Percentiles rank a stretch among this genome's conserved stretches.
These are phyloP conservation scores for Idris sp. DNA, from an alignment of 1,140 invertebrate species.

Conservation along the genomic window DNA sequence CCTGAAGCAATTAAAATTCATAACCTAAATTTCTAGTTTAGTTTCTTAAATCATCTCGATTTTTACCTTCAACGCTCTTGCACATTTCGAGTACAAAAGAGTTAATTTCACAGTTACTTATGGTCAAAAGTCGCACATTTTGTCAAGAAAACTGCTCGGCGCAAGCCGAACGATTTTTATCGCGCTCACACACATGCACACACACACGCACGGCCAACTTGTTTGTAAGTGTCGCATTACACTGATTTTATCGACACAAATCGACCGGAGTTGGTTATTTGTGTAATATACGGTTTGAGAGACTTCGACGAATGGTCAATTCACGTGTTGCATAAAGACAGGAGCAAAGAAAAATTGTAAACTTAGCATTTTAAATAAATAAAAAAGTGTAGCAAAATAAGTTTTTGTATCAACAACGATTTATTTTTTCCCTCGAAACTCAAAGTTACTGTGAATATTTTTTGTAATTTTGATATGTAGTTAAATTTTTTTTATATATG, in stretches of 20 bases:
- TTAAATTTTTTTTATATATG: too few species aligned
- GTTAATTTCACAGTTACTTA: constrained; percentile 22
- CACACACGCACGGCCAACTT: too few species aligned
- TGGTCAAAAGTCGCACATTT: constrained; percentile 21
- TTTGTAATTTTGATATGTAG: too few species aligned
- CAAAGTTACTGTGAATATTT: too few species aligned
- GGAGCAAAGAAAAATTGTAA: too few species aligned
- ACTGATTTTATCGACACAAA: constrained; percentile 26
- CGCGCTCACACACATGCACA: constrained; percentile 1
- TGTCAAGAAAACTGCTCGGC: neutral
- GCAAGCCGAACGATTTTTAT: constrained; percentile 4
- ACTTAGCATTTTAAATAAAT: too few species aligned
- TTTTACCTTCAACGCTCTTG: neutral
- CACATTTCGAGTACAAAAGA: constrained; percentile 14
- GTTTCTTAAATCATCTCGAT: constrained; percentile 5
- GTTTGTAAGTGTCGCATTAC: too few species aligned
- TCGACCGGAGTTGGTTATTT: constrained; percentile 26
- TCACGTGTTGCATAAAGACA: constrained; percentile 23
- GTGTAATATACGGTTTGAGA: constrained; percentile 25
- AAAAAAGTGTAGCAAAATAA: too few species aligned
- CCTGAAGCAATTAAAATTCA: constrained; percentile 24
- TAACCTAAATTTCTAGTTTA: constrained; percentile 34
- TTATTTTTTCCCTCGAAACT: too few species aligned
- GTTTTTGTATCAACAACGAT: too few species aligned
- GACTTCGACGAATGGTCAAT: constrained; percentile 13